A percentile compares a stretch with the other conserved stretches of the same genome.
Evolutionary conservation across 1,140 invertebrate species (phyloP).

Genomic region (Stenopsyche tienmushanensis): DNA sequence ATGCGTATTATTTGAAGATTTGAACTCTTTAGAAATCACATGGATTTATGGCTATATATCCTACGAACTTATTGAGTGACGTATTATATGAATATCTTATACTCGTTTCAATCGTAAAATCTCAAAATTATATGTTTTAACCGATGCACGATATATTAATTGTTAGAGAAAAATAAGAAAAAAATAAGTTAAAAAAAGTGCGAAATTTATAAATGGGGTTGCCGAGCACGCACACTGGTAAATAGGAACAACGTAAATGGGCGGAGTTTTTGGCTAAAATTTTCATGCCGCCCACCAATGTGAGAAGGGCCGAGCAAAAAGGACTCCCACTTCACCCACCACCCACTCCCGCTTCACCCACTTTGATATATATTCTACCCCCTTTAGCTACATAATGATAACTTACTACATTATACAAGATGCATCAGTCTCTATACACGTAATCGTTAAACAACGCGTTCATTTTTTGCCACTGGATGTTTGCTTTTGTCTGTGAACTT

Average conservation of each 20-base stretch:
- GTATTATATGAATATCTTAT: too few relatives aligned
- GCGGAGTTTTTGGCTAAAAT: conserved; percentile 42
- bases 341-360: background rate
- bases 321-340: conserved; percentile 2
- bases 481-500: too few relatives aligned
- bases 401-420: background rate
- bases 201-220: conserved; percentile 14
- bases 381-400: background rate
- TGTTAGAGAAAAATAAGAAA: conserved; percentile 1
- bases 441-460: too few relatives aligned
- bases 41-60: too few relatives aligned
- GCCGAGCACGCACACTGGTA: conserved; percentile 15
- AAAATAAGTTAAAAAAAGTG: conserved; percentile 15
- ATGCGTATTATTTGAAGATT: too few relatives aligned
- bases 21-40: too few relatives aligned
- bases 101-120: too few relatives aligned
- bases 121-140: too few relatives aligned
- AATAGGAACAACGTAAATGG: conserved; percentile 30
- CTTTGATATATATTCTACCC: background rate
- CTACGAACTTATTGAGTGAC: too few relatives aligned
- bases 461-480: too few relatives aligned
- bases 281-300: conserved; percentile 40
- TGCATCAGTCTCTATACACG: too few relatives aligned
- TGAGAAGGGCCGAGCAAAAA: conserved; percentile 38
- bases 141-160: too few relatives aligned